Conservation (phyloP, 2,888 invertebrate genomes). For the Chalcis sispes region DNA sequence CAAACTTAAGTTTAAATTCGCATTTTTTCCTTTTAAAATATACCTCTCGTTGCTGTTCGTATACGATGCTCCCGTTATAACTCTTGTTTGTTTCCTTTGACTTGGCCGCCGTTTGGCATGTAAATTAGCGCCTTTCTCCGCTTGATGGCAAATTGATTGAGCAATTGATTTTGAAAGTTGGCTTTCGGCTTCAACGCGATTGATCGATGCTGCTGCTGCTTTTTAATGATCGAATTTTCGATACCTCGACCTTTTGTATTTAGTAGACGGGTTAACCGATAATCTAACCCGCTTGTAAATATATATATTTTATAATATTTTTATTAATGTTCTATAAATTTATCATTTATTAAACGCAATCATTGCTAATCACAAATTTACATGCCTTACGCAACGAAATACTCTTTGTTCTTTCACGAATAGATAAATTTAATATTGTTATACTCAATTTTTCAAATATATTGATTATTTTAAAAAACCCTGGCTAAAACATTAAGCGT, state of each 20-base stretch:
- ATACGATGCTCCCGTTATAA: not conserved
- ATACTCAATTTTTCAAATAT: too few relatives aligned
- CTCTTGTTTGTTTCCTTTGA: not conserved
- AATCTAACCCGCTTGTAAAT: slow-evolving; percentile 9
- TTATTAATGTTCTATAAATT: slow-evolving; percentile 18
- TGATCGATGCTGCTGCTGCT: slow-evolving; percentile 33
- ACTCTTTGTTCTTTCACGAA: too few relatives aligned
- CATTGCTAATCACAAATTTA: too few relatives aligned
- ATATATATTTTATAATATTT: slow-evolving; percentile 13
- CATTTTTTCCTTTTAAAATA: not conserved
- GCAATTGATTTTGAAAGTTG: slow-evolving; percentile 58
- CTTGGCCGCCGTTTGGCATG: slow-evolving; percentile 46
- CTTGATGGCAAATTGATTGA: slow-evolving; percentile 57
- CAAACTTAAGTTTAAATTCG: too few relatives aligned
- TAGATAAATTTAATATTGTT: too few relatives aligned
- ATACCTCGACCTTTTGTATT: slow-evolving; percentile 28
- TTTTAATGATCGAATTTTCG: slow-evolving; percentile 32
- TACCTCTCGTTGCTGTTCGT: not conserved
- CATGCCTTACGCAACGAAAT: too few relatives aligned
- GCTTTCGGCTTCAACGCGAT: slow-evolving; percentile 10
- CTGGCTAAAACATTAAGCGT: too few relatives aligned
- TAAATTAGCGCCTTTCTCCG: slow-evolving; percentile 58
- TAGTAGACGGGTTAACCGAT: not conserved
- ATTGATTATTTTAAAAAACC: too few relatives aligned
- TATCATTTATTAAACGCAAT: slow-evolving; percentile 22